Evolutionary conservation across 2,888 invertebrate species (phyloP), one percentile per base, ranked within the genome.

Genomic region (Salpingus planirostris): DNA sequence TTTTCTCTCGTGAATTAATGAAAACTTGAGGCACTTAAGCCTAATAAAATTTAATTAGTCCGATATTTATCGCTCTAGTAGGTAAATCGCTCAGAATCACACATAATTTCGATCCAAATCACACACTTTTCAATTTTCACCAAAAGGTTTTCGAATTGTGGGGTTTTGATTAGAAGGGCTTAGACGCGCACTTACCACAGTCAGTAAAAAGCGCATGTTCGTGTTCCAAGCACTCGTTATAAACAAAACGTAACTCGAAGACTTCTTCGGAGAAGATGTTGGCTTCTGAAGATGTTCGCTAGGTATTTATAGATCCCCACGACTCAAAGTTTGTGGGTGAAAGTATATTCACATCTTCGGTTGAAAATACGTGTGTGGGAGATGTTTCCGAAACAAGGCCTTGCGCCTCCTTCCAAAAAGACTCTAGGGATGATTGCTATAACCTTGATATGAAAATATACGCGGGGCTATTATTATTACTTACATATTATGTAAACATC

Each of bases 261-360:
- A 37, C 38, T 38, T 32, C 40, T 40, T 41, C 31, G 26, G 33
- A 31, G 41, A 40, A 46, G 48, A 41, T 42, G 43, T 43, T 50
- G 47, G 24, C 36, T 46, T 40, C 31, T 38, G 40, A 37, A 34
- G 33, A 31, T 32, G 35, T 25, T 18, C 18, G n/a, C 33, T 42
- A 31, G 31, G 31, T 43, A 50, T 50, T 49, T 50, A 50, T 50
- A 50, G 40, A 27, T 36, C 43, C 46, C 39, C 43, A 35, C 43
- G 34, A 44, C 23, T 43, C 35, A n/a, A n/a, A n/a, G n/a, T n/a
- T 26, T 22, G 25, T 32, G 29, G 44, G 50, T 50, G 50, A 50
- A 50, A 50, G 50, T 32, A 15, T 29, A 39, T 36, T 38, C 34
- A 30, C 38, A 35, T 38, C 37, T 37, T 40, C 23, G 4, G 15